Evolutionary conservation across 2,113 vertebrate genomes (phyloP), one percentile per base, ranked within the genome.

Genomic region (Synchiropus splendidus): DNA sequence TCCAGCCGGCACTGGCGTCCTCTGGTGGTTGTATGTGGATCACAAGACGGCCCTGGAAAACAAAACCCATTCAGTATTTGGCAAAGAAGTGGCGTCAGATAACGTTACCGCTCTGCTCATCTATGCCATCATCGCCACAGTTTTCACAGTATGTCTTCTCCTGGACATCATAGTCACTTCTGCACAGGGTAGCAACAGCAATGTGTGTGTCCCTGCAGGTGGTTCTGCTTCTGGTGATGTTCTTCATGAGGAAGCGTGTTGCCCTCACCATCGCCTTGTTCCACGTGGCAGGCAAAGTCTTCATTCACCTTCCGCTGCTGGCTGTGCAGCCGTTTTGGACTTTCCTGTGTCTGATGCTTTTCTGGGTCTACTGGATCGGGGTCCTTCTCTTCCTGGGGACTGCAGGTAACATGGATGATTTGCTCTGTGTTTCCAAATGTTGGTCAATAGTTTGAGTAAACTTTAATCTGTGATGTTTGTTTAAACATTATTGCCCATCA

Each of bases 241-340:
- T 98, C 80, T 77, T 98, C 58, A 89, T 99, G 95, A 90, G 93
- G 61, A 99, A 94, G 57, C 87, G 92, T 9, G 93, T 99, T 60
- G 89, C 91, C 39, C 89, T 99, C 68, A 97, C 94, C 47, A 95
- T 99, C 54, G 86, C 93, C 64, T 83, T 99, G 75, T 99, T 99
- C 72, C 91, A 94, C 0, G 94, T 99, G 79, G 93, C 95, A 2
- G 92, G 95, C 34, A 97, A 97, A 72, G 95, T 99, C 42, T 99
- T 99, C 71, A 89, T 88, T 49, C 87, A 92, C 70, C 75, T 99
- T 72, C 95, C 95, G 0, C 74, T 98, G 52, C 81, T 99, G 50
- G 90, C 83, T 58, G 85, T 97, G 79, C 95, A 98, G 59, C 93
- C 95, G 8, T 88, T 99, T 66, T 98, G 94, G 93, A 98, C 94